These are phyloP conservation scores for Chrysogorgia sp. DNA, from an alignment of 92 coral and sea anemone genomes.

Conservation along the genomic window DNA sequence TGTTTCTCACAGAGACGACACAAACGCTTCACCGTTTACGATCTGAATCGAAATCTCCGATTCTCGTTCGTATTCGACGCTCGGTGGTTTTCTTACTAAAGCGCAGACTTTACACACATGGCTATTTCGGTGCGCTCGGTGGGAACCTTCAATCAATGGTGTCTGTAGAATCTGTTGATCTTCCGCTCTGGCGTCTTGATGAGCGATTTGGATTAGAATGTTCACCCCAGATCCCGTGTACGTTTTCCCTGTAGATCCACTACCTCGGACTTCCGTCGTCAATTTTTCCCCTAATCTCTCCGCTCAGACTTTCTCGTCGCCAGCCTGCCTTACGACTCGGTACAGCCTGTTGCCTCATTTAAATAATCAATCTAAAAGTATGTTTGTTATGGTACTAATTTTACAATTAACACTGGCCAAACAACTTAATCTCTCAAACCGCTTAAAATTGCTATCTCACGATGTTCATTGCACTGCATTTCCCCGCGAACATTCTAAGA, in stretches of 20 bases:
- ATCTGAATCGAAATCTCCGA: not conserved
- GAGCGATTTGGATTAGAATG: not conserved
- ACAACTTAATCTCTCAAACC: conserved; percentile 25
- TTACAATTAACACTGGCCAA: conserved; percentile 6
- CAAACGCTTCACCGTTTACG: not conserved
- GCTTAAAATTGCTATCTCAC: too few species aligned
- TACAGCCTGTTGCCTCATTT: not conserved
- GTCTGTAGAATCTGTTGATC: conserved; percentile 23
- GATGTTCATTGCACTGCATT: too few species aligned
- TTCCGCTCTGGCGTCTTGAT: conserved; percentile 6
- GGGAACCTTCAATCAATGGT: conserved; percentile 28
- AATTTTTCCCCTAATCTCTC: too few species aligned
- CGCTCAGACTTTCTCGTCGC: not conserved
- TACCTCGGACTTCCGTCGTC: not conserved
- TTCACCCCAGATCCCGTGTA: not conserved
- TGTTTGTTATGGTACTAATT: conserved; percentile 32
- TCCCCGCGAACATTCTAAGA: too few species aligned
- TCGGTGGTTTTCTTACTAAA: not conserved
- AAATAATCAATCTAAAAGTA: not conserved
- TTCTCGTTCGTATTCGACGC: not conserved
- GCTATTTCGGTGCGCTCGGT: conserved; percentile 5
- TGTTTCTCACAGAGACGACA: not conserved
- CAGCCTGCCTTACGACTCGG: too few species aligned
- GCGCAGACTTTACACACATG: conserved; percentile 14
- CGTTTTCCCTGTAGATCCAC: not conserved